Base-by-base conservation (phyloP, 2,888 invertebrate genomes). In the Polymixis flavicincta region DNA sequence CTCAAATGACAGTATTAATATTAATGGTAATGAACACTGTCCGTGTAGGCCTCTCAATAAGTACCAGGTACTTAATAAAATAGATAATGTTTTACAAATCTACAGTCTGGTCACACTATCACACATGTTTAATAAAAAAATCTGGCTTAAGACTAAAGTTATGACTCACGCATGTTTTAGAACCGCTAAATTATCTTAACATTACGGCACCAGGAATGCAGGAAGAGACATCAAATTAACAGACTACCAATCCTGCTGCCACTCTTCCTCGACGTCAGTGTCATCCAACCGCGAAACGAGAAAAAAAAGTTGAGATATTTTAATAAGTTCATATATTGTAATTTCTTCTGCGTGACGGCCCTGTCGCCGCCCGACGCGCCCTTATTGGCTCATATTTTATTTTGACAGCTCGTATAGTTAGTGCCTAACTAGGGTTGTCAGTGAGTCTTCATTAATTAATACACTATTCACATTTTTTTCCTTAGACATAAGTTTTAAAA, bases 371-470 rank as follows among this genome's bases (percentile, higher is more conserved):
- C 79, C 90, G 91, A 87, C 92, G 91, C 90, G 89, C 90, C 92
- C 94, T 94, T 95, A 95, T 95, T 95, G 95, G 93, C 92, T 95
- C 95, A 95, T 96, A 96, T 95, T 92, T 96, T 96, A 96, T 95
- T 95, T 95, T 96, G 95, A 94, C 95, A 94, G 93, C 87, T 92
- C 89, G 89, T 85, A 88, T 90, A 91, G 91, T 92, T 92, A 89
- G 88, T 87, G 87, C 89, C 88, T 90, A 88, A 89, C 87, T 85
- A 92, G 92, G 93, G 91, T 83, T 93, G 92, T 88, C 92, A 86
- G 54, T 76, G 80, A 63, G 64, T 70, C 25, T 63, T 64, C 54
- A 63, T 55, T 85, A 74, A 78, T 82, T 85, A 65, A 57, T 57
- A 37, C 7, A 64, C 45, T 69, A 68, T 54, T 64, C 48, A 54